Evolutionary conservation across 2,888 invertebrate species (phyloP), one percentile per base, ranked within the genome.

Genomic region (Mythimna impura): DNA sequence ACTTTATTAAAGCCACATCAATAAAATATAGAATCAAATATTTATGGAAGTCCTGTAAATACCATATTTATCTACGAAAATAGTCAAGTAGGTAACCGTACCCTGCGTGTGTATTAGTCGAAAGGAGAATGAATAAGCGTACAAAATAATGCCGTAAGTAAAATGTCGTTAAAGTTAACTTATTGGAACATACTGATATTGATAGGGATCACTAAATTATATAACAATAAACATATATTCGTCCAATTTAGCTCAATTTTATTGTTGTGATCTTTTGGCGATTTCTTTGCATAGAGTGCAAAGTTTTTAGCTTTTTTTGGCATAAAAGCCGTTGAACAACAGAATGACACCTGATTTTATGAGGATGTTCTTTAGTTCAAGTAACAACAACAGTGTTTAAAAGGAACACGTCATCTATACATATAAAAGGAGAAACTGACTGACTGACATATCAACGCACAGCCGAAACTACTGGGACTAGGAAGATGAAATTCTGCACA

Each of bases 281-380:
- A 25, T 77, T 74, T 20, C 43, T 76, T 67, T 25, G 43, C 34
- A 8, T 34, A 5, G 1, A 58, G 17, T 54, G 60, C 25, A 30
- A 73, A 76, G 20, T 52, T 43, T 52, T 66, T 60, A 7, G 25
- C 57, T 65, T 20, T 63, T 60, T 55, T 66, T 66, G 60, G 34
- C 43, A 40, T 36, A 36, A 9, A 63, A 63, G 73, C 9, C 52
- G 30, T 66, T 81, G 64, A 81, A 85, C 86, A 86, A 88, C 30
- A n/a, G 20, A 60, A 30, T 66, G 20, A 17, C 3, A 36, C 22
- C 14, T 52, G 14, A 57, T 30, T 57, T 30, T 57, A 36, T 22
- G 5, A 84, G 71, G 80, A 71, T 74, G 68, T 76, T 70, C 66
- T 71, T 57, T 60, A 74, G 22, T 74, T 58, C 1, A 47, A 40